Percentiles rank a stretch among this genome's conserved stretches.
Evolutionary conservation across 1,140 invertebrate species (phyloP).

Genomic region (Apis laboriosa): DNA sequence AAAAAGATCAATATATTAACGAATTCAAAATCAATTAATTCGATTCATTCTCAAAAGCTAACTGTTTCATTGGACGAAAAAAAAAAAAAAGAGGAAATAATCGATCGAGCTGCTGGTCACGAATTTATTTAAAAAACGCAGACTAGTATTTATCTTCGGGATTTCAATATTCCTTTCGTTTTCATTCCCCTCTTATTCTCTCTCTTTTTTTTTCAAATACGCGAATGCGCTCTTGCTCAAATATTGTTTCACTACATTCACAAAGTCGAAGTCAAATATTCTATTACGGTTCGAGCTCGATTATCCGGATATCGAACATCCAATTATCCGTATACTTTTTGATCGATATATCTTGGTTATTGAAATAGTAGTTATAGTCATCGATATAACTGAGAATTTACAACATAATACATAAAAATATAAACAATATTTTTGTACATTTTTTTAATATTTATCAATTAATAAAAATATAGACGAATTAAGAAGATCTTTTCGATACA

Average conservation of each 20-base stretch:
- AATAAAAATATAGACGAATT: no score
- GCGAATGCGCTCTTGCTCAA: not conserved
- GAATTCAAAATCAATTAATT: not conserved
- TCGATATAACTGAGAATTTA: no score
- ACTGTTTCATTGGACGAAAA: not conserved
- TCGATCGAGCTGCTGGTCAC: not conserved
- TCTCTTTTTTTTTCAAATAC: not conserved
- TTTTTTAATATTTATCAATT: no score
- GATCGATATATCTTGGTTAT: not conserved
- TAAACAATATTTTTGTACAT: no score
- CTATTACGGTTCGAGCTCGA: not conserved
- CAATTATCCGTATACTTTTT: not conserved
- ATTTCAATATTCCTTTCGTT: not conserved
- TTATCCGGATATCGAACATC: not conserved
- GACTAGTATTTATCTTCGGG: not conserved
- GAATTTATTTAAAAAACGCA: not conserved
- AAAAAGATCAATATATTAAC: not conserved
- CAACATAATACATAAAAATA: no score
- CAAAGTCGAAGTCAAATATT: not conserved
- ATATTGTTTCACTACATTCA: not conserved
- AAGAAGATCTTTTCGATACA: no score
- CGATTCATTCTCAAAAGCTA: not conserved
- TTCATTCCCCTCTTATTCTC: not conserved
- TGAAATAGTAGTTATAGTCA: not conserved
- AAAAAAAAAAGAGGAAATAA: not conserved